Evolutionary conservation across 2,113 vertebrate genomes (phyloP), one percentile per base, ranked within the genome.

Genomic region (Leucopsar rothschildi): DNA sequence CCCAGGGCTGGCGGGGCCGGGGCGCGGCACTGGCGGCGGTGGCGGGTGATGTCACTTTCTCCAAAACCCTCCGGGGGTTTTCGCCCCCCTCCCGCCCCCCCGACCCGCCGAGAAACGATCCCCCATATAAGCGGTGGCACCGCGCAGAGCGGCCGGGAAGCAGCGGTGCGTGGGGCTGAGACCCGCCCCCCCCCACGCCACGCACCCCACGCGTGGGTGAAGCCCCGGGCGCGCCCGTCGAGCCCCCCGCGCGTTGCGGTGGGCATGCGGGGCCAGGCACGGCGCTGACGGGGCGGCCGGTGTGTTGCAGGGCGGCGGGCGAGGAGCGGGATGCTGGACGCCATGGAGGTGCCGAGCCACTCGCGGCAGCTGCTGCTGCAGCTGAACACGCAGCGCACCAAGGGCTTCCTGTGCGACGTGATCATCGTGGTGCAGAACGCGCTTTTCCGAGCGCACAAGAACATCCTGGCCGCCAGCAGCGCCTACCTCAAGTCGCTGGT

Each of bases 361-460:
- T 99, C 99, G 96, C 98, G 99, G 98, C 99, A 99, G 98, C 99
- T 99, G 97, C 99, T 99, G 94, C 98, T 99, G 97, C 99, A 99
- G 98, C 98, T 99, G 97, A 99, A 99, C 98, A 99, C 98, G 96
- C 99, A 99, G 97, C 98, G 99, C 95, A 99, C 99, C 98, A 99
- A 99, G 97, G 99, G 99, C 96, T 99, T 99, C 98, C 98, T 99
- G 93, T 99, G 99, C 97, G 99, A 99, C 98, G 99, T 99, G 97
- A 99, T 99, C 97, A 99, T 99, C 94, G 99, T 99, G 98, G 99
- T 99, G 98, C 99, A 99, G 98, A 99, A 99, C 95, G 99, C 99
- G 90, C 98, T 99, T 92, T 99, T 99, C 98, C 98, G 99, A 91
- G 99, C 99, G 22, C 99, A 99, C 98, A 99, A 99, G 98, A 99